Evolutionary conservation across 2,113 vertebrate species (phyloP).

Genomic region (Charina bottae): DNA sequence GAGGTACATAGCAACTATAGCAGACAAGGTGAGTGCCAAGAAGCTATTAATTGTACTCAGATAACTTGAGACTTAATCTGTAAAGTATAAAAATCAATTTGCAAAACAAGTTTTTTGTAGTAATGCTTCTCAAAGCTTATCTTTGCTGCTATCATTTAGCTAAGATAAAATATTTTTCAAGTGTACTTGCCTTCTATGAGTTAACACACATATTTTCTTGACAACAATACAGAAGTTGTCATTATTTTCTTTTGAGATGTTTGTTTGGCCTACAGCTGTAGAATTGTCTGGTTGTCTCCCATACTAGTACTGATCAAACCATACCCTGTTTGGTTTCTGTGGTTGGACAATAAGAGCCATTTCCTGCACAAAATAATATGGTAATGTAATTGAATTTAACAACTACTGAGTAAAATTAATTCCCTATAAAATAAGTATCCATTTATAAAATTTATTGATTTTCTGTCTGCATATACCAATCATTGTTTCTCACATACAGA

Average conservation of each 20-base stretch:
- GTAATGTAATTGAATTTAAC: too few species aligned
- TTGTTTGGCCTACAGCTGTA: not conserved
- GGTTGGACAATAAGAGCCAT: too few species aligned
- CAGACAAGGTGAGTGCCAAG: constrained; percentile 88
- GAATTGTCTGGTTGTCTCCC: not conserved
- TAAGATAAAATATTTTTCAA: not conserved
- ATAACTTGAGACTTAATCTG: not conserved
- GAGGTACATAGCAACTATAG: constrained; percentile 98
- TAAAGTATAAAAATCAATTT: not conserved
- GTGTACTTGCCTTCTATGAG: not conserved
- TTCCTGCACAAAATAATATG: too few species aligned
- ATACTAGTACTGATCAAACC: not conserved
- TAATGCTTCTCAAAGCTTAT: not conserved
- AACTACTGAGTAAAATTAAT: not conserved
- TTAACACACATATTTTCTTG: not conserved
- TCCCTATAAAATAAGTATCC: not conserved
- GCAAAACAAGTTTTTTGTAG: not conserved
- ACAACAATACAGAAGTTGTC: not conserved
- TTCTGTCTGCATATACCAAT: not conserved
- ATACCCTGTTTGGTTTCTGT: not conserved
- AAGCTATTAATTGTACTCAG: not conserved
- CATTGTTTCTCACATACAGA: not conserved
- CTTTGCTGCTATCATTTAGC: not conserved
- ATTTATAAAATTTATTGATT: not conserved
- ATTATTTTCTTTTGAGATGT: not conserved